Evolutionary conservation across 2,797 vertebrate species (phyloP), one percentile per base, ranked within the genome.

Genomic region (Argya squamiceps): DNA sequence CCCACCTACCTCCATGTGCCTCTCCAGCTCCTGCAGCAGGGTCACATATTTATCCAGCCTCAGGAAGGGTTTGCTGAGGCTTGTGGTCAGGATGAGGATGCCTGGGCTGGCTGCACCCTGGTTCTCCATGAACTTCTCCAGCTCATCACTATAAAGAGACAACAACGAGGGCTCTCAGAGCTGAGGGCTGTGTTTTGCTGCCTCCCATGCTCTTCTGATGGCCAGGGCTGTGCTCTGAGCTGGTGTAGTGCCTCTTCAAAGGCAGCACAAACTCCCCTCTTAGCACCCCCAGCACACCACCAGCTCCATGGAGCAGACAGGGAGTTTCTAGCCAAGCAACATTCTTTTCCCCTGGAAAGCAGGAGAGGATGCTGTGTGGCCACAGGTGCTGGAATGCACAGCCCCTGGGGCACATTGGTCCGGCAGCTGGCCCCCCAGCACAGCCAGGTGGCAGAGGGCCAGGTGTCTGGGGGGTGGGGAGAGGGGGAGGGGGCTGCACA

Each of bases 1-100:
- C 84, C 58, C 70, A 64, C 93, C 92, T 98, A 99, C 99, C 99
- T 99, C 99, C 97, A 99, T 98, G 64, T 99, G 99, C 92, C 99
- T 97, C 98, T 99, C 99, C 93, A 99, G 97, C 97, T 99, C 99
- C 98, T 99, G 99, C 92, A 99, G 98, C 83, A 99, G 98, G 2
- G 98, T 98, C 65, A 99, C 98, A 12, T 99, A 99, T 92, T 99
- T 99, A 93, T 99, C 99, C 73, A 99, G 98, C 93, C 99, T 98
- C 98, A 99, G 99, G 97, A 99, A 99, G 49, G 99, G 99, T 94
- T 99, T 99, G 98, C 99, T 99, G 97, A 99, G 99, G 90, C 99
- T 99, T 73, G 99, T 99, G 88, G 99, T 99, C 96, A 99, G 98
- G 79, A 99, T 98, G 85, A 99, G 98, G 92, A 99, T 99, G 22